phyloP scores from a whole-genome alignment of 1,140 invertebrate genomes.

The Ephestia elutella region DNA sequence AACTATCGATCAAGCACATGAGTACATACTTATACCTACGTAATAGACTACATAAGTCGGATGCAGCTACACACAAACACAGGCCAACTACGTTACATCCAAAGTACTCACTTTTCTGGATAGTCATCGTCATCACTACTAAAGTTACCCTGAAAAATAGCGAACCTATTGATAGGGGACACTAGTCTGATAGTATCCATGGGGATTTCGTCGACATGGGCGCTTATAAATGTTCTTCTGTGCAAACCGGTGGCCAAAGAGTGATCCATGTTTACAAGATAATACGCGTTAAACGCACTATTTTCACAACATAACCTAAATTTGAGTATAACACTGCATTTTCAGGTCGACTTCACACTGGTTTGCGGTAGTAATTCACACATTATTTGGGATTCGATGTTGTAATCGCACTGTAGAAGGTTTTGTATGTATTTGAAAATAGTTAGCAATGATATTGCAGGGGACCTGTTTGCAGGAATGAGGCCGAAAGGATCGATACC shows the following conservation, averaged over 20 bases:
- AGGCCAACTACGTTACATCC: background rate
- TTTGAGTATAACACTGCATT: background rate
- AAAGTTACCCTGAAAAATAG: slow-evolving; percentile 54
- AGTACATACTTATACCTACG: background rate
- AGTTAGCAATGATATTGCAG: slow-evolving; percentile 38
- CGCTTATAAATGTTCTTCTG: slow-evolving; percentile 55
- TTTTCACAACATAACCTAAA: slow-evolving; percentile 37
- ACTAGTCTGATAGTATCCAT: slow-evolving; percentile 58
- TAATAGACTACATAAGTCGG: background rate
- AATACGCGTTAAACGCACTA: background rate
- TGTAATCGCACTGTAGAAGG: background rate
- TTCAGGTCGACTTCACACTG: no score
- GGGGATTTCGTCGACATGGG: slow-evolving; percentile 44
- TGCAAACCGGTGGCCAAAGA: slow-evolving; percentile 34
- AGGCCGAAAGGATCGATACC: slow-evolving; percentile 46
- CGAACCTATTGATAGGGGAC: slow-evolving; percentile 57
- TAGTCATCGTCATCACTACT: slow-evolving; percentile 45
- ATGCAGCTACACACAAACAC: background rate
- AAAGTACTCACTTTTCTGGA: slow-evolving; percentile 48
- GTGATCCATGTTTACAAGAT: slow-evolving; percentile 35
- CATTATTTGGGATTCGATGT: no score
- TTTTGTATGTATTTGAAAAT: slow-evolving; percentile 14
- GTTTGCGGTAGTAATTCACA: no score
- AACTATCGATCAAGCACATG: no score
- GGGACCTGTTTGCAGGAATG: slow-evolving; percentile 44